phyloP scores from a whole-genome alignment of 2,113 vertebrate species.

The Azemiops feae region DNA sequence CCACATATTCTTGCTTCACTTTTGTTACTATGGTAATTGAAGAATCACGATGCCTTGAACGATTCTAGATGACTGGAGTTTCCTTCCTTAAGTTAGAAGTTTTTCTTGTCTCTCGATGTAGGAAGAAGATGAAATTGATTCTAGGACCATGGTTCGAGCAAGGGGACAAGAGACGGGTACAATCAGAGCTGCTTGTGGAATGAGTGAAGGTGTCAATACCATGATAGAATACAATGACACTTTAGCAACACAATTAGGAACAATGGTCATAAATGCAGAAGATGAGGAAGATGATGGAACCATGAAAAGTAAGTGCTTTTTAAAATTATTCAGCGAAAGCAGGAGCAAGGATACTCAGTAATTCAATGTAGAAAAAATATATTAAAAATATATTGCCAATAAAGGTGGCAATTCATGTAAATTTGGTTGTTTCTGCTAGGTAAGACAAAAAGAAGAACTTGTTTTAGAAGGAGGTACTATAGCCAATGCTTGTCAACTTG shows the following conservation, averaged over 20 bases:
- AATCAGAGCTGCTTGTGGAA: slow-evolving; percentile 77
- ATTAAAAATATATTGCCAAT: background rate
- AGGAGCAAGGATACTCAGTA: background rate
- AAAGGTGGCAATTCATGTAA: background rate
- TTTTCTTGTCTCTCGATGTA: slow-evolving; percentile 44
- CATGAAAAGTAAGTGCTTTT: slow-evolving; percentile 84
- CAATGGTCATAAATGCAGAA: slow-evolving; percentile 91
- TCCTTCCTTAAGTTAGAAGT: background rate
- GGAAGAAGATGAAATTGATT: slow-evolving; percentile 90
- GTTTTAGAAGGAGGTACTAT: background rate
- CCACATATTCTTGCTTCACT: background rate
- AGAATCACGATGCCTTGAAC: background rate
- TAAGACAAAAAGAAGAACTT: background rate
- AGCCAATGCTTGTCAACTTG: background rate
- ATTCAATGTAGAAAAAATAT: background rate
- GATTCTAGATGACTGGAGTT: background rate
- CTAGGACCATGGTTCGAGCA: slow-evolving; percentile 88
- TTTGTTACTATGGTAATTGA: background rate
- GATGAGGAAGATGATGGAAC: slow-evolving; percentile 89
- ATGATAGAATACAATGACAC: slow-evolving; percentile 84
- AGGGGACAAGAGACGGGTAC: slow-evolving; percentile 78
- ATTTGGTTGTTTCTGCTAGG: background rate
- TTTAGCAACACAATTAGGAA: slow-evolving; percentile 83
- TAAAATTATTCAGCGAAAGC: background rate
- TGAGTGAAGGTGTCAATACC: slow-evolving; percentile 72